A percentile compares a stretch with the other conserved stretches of the same genome.
These are phyloP conservation scores for Drosophila suzukii DNA, from an alignment of 1,140 invertebrate genomes.

Conservation along the genomic window DNA sequence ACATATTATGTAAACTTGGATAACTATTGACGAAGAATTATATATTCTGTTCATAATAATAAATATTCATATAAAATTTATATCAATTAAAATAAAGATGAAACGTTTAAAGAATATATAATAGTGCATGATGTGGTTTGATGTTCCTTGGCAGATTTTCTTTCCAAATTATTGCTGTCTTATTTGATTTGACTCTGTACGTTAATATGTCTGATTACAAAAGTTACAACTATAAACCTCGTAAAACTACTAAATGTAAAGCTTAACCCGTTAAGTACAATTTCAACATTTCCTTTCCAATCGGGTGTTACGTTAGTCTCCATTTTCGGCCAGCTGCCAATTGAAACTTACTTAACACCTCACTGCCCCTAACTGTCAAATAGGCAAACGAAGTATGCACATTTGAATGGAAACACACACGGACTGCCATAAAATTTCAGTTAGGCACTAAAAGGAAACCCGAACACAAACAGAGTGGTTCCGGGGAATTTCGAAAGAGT, in stretches of 20 bases:
- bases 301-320: neutral
- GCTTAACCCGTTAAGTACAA: neutral
- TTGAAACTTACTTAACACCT: conserved; percentile 57
- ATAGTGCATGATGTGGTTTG: too few relatives aligned
- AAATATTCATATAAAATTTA: too few relatives aligned
- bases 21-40: neutral
- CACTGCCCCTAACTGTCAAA: conserved; percentile 15
- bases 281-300: conserved; percentile 3
- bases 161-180: too few relatives aligned
- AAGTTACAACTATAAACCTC: too few relatives aligned
- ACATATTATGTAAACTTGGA: neutral
- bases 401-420: conserved; percentile 36
- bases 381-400: conserved; percentile 24
- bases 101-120: too few relatives aligned
- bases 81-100: too few relatives aligned
- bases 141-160: too few relatives aligned
- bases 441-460: conserved; percentile 39
- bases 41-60: neutral
- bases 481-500: conserved; percentile 33
- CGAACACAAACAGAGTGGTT: conserved; percentile 49
- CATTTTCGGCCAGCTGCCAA: conserved; percentile 47
- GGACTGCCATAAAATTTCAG: conserved; percentile 37
- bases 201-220: too few relatives aligned
- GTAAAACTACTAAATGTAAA: neutral
- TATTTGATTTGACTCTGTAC: too few relatives aligned